phyloP scores from a whole-genome alignment of 2,888 invertebrate genomes.

The Mimumesa dahlbomi region DNA sequence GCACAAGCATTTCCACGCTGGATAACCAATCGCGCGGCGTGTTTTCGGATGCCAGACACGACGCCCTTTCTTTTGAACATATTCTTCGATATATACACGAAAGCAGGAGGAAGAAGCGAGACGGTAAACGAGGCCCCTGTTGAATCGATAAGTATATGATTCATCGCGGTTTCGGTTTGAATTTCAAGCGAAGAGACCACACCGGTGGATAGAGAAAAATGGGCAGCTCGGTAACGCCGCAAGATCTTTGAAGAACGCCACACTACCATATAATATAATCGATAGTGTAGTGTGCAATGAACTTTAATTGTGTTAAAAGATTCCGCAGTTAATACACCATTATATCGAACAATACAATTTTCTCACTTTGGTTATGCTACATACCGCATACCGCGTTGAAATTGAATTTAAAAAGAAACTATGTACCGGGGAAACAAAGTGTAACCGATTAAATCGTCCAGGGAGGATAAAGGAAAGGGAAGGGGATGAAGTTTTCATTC shows the following conservation, averaged over 20 bases:
- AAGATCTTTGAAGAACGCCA: conserved; percentile 22
- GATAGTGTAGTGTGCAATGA: conserved; percentile 8
- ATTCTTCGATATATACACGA: conserved; percentile 30
- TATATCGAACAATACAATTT: no score
- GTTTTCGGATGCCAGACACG: conserved; percentile 69
- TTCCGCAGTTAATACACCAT: no score
- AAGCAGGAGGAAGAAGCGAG: conserved; percentile 41
- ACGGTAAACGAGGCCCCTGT: conserved; percentile 54
- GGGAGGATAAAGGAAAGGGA: no score
- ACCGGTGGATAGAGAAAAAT: conserved; percentile 34
- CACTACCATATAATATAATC: conserved; percentile 18
- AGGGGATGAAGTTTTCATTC: no score
- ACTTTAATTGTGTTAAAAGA: not conserved
- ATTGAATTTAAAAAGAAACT: not conserved
- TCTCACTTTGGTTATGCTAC: no score
- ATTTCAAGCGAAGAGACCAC: conserved; percentile 67
- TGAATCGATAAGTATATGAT: conserved; percentile 78
- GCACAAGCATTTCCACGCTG: conserved; percentile 1
- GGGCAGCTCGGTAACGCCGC: conserved; percentile 46
- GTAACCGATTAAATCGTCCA: not conserved
- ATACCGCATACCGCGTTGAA: no score
- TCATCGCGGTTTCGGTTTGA: conserved; percentile 74
- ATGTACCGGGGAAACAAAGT: not conserved
- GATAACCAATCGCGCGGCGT: conserved; percentile 13
- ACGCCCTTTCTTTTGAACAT: conserved; percentile 57